Evolutionary conservation across 2,113 vertebrate genomes (phyloP), one percentile per base, ranked within the genome.

Genomic region (Chitala chitala): DNA sequence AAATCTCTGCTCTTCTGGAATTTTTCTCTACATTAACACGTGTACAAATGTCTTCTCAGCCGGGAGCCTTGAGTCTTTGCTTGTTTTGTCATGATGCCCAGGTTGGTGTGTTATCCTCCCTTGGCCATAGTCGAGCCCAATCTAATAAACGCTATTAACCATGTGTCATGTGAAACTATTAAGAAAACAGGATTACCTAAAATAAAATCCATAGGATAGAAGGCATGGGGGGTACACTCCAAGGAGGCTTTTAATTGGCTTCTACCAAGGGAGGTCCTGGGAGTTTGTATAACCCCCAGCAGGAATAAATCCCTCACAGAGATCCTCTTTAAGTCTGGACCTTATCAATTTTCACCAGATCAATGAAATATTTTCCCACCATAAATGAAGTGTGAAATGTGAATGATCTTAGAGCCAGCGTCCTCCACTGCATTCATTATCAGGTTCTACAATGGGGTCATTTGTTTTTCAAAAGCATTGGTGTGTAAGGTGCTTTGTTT

Each of bases 301-400:
- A 75, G 53, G 26, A 58, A 56, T 46, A 22, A 58, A 69, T 75
- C 73, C 58, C 59, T 51, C 6, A 5, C 38, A 56, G 38, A 36
- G 9, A 1, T 0, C 3, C 15, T 53, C n/a, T 8, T 53, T 66
- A 50, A 51, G 31, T 31, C 20, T 9, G 29, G 59, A 10, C 9
- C 36, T 29, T 69, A 53, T 75, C 64, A 38, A 75, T 75, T 75
- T 75, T 9, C 9, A 15, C 59, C 8, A 50, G 56, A 75, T 75
- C 74, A 24, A 75, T 75, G 53, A 38, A 59, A 40, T 51, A 63
- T 71, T 70, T 70, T 75, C 42, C 74, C 74, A 75, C 42, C 29
- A 51, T 69, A 69, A 75, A 75, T 38, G 5, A 55, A 55, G 53
- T 48, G 4, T 33, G 26, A 24, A 53, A 70, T 70, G 56, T 26